Evolutionary conservation across 2,797 vertebrate species (phyloP).

Genomic region (Sebastiscus tertius): DNA sequence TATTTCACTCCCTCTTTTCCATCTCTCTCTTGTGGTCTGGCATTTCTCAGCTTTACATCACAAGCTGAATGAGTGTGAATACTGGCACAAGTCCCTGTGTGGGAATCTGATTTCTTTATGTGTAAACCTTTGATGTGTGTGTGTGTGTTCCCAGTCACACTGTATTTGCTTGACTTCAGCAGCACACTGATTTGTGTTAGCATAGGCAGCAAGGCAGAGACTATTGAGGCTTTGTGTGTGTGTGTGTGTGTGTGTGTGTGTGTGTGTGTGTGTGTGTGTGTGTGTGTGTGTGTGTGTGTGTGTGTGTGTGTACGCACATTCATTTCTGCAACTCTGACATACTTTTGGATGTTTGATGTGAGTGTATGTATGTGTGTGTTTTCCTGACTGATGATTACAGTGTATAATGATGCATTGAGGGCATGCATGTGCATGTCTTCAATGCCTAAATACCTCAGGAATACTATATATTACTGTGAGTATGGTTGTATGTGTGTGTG

Average conservation of each 20-base stretch:
- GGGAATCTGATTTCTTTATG: conserved; percentile 36
- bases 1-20: conserved; percentile 18
- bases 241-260: neutral
- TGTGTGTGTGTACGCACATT: neutral
- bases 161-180: conserved; percentile 36
- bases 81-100: neutral
- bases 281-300: neutral
- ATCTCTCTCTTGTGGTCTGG: conserved; percentile 58
- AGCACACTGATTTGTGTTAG: conserved; percentile 21
- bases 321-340: conserved; percentile 12
- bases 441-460: neutral
- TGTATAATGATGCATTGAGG: neutral
- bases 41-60: conserved; percentile 69
- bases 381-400: neutral
- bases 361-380: neutral
- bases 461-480: neutral
- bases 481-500: neutral
- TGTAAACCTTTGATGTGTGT: conserved; percentile 38
- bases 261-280: neutral
- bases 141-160: neutral
- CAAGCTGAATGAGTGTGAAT: conserved; percentile 46
- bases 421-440: conserved; percentile 1
- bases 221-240: neutral
- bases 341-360: conserved; percentile 20
- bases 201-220: neutral